These are phyloP conservation scores for Marmota flaviventris DNA, from an alignment of 2,113 vertebrate genomes.

Conservation along the genomic window DNA sequence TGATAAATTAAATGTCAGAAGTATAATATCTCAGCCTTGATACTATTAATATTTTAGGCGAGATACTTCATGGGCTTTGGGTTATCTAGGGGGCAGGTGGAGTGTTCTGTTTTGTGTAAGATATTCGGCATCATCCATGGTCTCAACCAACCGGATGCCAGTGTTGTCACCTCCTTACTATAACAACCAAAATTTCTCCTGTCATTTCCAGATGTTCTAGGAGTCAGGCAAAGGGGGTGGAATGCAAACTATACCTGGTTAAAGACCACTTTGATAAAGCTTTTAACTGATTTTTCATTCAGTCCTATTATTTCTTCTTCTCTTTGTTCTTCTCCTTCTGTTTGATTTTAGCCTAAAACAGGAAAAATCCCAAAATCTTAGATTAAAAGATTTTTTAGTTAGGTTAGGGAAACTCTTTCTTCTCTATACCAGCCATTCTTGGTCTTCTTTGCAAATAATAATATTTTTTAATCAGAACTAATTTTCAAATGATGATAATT, in stretches of 20 bases:
- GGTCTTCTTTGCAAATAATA: not conserved
- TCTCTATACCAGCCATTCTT: not conserved
- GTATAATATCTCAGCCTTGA: not conserved
- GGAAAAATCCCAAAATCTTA: not conserved
- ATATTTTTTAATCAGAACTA: not conserved
- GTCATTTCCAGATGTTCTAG: not conserved
- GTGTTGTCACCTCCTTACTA: not conserved
- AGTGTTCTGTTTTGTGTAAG: not conserved
- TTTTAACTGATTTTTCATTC: not conserved
- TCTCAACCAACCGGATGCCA: not conserved
- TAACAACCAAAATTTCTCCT: not conserved
- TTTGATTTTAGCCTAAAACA: not conserved
- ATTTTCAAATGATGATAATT: not conserved
- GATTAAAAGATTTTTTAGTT: not conserved
- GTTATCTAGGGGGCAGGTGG: not conserved
- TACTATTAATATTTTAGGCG: not conserved
- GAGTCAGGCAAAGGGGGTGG: not conserved
- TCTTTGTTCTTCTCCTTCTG: not conserved
- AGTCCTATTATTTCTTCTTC: not conserved
- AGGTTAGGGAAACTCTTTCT: not conserved
- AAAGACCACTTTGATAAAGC: not conserved
- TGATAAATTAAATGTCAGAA: not conserved
- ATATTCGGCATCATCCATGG: not conserved
- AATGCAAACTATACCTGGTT: not conserved
- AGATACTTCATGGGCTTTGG: not conserved